A percentile compares a stretch with the other conserved stretches of the same genome.
These are phyloP conservation scores for cat (Felis catus) DNA, from an alignment of 2,113 vertebrate genomes.

Conservation along the genomic window DNA sequence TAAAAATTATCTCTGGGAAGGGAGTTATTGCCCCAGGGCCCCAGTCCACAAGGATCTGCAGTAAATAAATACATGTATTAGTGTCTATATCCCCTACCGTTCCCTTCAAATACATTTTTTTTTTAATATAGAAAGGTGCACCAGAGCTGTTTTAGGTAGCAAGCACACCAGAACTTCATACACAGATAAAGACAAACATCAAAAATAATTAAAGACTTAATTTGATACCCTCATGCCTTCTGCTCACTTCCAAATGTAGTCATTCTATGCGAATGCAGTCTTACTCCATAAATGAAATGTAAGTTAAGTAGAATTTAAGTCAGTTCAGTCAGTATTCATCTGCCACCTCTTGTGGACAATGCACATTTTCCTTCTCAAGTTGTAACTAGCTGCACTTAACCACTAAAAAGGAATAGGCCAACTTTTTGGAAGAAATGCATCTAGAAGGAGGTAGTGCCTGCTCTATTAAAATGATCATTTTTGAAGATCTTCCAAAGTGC, in stretches of 20 bases:
- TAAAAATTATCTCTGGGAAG: conserved; percentile 34
- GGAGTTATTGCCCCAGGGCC: background rate
- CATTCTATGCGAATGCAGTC: background rate
- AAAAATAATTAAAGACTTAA: background rate
- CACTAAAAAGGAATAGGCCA: background rate
- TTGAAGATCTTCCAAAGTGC: background rate
- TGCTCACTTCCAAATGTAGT: background rate
- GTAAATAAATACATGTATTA: background rate
- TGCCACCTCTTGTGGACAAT: background rate
- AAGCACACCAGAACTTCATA: background rate
- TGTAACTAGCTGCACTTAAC: background rate
- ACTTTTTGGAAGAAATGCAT: background rate
- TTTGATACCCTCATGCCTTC: background rate
- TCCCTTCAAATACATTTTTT: background rate
- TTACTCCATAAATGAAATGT: background rate
- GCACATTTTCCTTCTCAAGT: background rate
- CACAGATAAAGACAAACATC: background rate
- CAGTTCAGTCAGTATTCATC: background rate
- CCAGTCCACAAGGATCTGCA: background rate
- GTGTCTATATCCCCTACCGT: background rate
- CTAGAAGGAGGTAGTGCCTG: background rate
- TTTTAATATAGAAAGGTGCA: background rate
- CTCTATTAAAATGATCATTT: conserved; percentile 12
- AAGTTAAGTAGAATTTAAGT: background rate
- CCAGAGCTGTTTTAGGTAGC: background rate